A percentile compares a stretch with the other conserved stretches of the same genome.
Evolutionary conservation across 2,888 invertebrate species (phyloP).

Genomic region (Drosophila gaucha): DNA sequence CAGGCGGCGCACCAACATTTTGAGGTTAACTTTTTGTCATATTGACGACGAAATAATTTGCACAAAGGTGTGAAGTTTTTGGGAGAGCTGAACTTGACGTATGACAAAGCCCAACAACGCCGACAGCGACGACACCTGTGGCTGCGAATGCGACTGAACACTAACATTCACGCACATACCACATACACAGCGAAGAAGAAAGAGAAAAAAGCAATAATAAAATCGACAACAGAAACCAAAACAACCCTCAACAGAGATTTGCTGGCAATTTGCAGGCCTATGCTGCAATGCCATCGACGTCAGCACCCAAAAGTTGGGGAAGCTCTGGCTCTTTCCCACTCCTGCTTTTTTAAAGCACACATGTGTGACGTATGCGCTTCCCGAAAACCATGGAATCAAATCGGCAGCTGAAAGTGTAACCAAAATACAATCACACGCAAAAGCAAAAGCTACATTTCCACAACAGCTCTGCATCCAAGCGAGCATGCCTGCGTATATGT

Average conservation of each 20-base stretch:
- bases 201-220: slow-evolving; percentile 23
- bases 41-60: slow-evolving; percentile 72
- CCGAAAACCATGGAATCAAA: slow-evolving; percentile 34
- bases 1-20: slow-evolving; percentile 54
- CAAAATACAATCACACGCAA: slow-evolving; percentile 47
- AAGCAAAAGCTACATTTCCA: slow-evolving; percentile 37
- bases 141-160: slow-evolving; percentile 45
- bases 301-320: slow-evolving; percentile 3
- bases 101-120: slow-evolving; percentile 31
- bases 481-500: slow-evolving; percentile 11
- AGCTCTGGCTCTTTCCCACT: background rate
- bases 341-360: slow-evolving; percentile 14
- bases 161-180: background rate
- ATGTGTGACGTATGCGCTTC: slow-evolving; percentile 50
- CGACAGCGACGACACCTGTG: slow-evolving; percentile 63
- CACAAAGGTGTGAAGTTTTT: slow-evolving; percentile 68
- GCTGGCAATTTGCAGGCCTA: slow-evolving; percentile 66
- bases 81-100: slow-evolving; percentile 70
- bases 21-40: slow-evolving; percentile 74
- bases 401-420: slow-evolving; percentile 70
- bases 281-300: slow-evolving; percentile 23
- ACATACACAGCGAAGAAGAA: background rate
- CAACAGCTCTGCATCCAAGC: background rate
- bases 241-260: slow-evolving; percentile 60
- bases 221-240: slow-evolving; percentile 41